Evolutionary conservation across 2,113 vertebrate genomes (phyloP), one percentile per base, ranked within the genome.

Genomic region (Hippoglossus stenolepis): DNA sequence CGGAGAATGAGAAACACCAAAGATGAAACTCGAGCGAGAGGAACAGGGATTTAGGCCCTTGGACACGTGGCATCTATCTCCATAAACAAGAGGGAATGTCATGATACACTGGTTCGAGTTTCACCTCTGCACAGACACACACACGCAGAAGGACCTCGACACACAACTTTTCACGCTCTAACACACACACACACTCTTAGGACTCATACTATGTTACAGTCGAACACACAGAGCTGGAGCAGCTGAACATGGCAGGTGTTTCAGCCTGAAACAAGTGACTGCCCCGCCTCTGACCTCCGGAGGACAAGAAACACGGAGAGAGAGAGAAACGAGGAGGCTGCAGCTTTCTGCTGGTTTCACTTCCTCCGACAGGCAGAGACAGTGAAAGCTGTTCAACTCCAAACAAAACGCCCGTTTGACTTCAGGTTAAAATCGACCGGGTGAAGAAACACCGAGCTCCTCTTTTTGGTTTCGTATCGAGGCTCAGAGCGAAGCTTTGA

Each of bases 201-300:
- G 5, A 49, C 45, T 17, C 14, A 15, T 15, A 13, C 43, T 45
- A 15, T 13, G 43, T 15, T 45, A 58, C 20, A 40, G 24, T n/a
- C 47, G 54, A 21, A 84, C 38, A 69, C 21, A 68, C 26, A 18
- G 20, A 6, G n/a, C 56, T 47, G 43, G 40, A 73, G 65, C 85
- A 85, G 85, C 66, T 72, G 78, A 87, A 86, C 70, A 82, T 82
- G 80, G 80, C 85, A 90, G 83, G 75, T 84, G 83, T 73, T 87
- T 74, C 65, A 73, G 49, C 77, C 66, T 23, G 59, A 78, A 85
- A 82, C 80, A 57, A 65, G 70, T 58, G 58, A 53, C 64, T 87
- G 75, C 83, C 86, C 83, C 79, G 24, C 66, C 57, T 78, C 56
- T 77, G 80, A 89, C 89, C 87, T 80, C 58, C 11, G 54, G 31